These are phyloP conservation scores for Siphamia tubifer DNA, from an alignment of 2,113 vertebrate genomes.

Conservation along the genomic window DNA sequence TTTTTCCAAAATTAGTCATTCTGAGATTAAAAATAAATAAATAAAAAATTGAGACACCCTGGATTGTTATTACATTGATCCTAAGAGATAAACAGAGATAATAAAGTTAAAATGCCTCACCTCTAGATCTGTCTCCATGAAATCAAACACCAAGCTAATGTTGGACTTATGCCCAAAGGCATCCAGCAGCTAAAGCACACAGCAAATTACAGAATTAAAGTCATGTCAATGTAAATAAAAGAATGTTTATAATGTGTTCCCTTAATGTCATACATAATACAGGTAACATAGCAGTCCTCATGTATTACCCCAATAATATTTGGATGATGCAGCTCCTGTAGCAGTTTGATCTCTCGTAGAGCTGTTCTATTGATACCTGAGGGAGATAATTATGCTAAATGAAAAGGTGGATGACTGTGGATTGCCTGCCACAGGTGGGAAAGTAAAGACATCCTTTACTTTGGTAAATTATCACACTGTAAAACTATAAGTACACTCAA, in stretches of 20 bases:
- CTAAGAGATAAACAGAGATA: background rate
- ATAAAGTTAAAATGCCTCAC: slow-evolving; percentile 70
- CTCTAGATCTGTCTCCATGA: slow-evolving; percentile 99
- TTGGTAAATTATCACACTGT: no score
- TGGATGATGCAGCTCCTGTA: slow-evolving; percentile 94
- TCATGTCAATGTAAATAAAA: background rate
- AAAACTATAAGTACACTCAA: no score
- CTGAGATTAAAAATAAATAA: no score
- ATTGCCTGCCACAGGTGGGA: background rate
- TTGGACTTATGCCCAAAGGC: slow-evolving; percentile 99
- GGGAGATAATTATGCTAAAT: background rate
- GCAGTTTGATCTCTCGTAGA: slow-evolving; percentile 94
- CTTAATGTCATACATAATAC: background rate
- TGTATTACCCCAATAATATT: slow-evolving; percentile 99
- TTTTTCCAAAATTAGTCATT: no score
- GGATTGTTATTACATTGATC: background rate
- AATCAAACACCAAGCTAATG: slow-evolving; percentile 98
- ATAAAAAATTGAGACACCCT: no score
- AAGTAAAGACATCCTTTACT: no score
- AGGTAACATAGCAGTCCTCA: slow-evolving; percentile 41
- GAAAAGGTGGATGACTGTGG: background rate
- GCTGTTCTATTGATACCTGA: slow-evolving; percentile 97
- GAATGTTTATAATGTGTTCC: background rate
- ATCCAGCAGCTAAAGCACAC: slow-evolving; percentile 88
- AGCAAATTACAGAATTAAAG: background rate